These are phyloP conservation scores for Thermophis baileyi DNA, from an alignment of 2,113 vertebrate species.

Conservation along the genomic window DNA sequence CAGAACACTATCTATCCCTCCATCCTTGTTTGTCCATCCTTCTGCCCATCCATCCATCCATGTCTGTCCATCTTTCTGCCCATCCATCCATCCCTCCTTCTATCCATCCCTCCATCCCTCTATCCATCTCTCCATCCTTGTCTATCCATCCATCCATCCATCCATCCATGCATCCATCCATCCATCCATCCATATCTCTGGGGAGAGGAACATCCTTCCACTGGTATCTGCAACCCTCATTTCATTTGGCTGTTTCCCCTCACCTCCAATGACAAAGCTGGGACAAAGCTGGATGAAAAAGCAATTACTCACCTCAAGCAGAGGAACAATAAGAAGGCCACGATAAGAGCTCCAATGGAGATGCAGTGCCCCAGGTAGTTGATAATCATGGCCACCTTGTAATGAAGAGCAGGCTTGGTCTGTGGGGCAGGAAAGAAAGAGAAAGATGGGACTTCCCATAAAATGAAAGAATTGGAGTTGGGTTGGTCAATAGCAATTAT, in stretches of 20 bases:
- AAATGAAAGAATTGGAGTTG: slow-evolving; percentile 41
- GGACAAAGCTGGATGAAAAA: slow-evolving; percentile 15
- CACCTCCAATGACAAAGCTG: neutral
- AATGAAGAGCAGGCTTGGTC: slow-evolving; percentile 90
- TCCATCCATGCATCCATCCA: neutral
- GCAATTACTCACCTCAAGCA: slow-evolving; percentile 85
- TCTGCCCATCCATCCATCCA: no score
- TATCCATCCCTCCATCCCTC: no score
- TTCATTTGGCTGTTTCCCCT: neutral
- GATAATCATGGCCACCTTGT: slow-evolving; percentile 90
- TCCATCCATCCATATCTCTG: neutral
- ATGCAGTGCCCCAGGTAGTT: slow-evolving; percentile 98
- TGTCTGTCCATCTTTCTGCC: no score
- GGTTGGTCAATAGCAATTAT: neutral
- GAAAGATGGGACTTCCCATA: neutral
- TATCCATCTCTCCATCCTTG: no score
- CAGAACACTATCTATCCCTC: no score
- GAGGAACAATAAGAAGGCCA: slow-evolving; percentile 95
- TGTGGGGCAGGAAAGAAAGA: slow-evolving; percentile 68
- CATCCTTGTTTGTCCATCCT: no score
- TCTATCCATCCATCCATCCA: no score
- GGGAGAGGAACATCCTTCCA: neutral
- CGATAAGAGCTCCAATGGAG: slow-evolving; percentile 87
- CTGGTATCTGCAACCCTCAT: neutral
- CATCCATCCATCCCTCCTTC: no score